Base-by-base conservation (phyloP, 2,113 vertebrate genomes). In the Carassius gibelio region DNA sequence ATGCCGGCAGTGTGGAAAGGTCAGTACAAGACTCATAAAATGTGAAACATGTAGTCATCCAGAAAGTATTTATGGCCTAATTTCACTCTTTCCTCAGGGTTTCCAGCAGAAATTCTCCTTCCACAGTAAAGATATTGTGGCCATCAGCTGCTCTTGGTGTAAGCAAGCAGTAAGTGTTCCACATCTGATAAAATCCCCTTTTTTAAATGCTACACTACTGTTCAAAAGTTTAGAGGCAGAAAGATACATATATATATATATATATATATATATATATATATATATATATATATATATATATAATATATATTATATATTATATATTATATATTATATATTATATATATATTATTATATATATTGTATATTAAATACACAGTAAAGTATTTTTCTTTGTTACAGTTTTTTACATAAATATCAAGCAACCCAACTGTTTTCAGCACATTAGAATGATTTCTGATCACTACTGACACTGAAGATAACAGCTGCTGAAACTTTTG, bases 91-190 rank as follows among this genome's bases (percentile, higher is more conserved):
- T 71, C 4, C 68, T 50, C 90, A 99, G 98, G 98, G 98, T 84
- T 99, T 99, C 89, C 97, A 99, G 91, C 98, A 99, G 94, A 99
- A 99, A 93, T 99, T 99, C 90, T 90, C 97, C 38, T 99, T 99
- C 90, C 97, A 99, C 91, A 98, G 95, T 93, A 99, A 99, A 93
- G 98, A 99, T 93, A 97, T 99, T 0, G 96, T 99, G 69, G 98
- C 98, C 89, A 99, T 99, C 95, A 99, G 98, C 93, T 99, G 98
- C 90, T 99, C 98, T 14, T 99, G 98, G 98, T 99, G 97, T 92
- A 99, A 99, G 91, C 97, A 98, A 91, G 98, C 98, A 9, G 98
- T 99, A 89, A 97, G 97, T 95, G 23, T 61, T 52, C 57, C 15
- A 30, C 21, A 57, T 45, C 26, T 45, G 19, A 81, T 2, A 2